Base-by-base conservation (phyloP, 2,888 invertebrate species). In the Therioaphis trifolii region DNA sequence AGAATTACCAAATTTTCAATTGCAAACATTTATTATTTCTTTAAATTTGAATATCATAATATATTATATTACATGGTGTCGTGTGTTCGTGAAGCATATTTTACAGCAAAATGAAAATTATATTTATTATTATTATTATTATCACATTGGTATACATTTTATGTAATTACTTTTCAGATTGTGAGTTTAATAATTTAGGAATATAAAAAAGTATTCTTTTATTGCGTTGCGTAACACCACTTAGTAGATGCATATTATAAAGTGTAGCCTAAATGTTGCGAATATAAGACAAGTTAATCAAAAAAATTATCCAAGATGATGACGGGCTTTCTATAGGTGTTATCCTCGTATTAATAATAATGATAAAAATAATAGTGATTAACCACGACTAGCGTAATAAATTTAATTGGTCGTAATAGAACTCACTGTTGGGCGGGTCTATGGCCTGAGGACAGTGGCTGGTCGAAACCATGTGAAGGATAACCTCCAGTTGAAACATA, bases 401-500 rank as follows among this genome's bases (percentile, higher is more conserved):
- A 61, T 80, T 80, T 80, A 80, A 80, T 72, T 72, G 80, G 49
- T 43, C 29, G 46, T 80, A 52, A 71, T 71, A 55, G 80, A 21
- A 61, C 80, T 49, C 46, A 61, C 71, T 14, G 21, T 52, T 46
- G 80, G 71, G 80, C 61, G 71, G 71, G 71, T 80, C 69, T 24
- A n/a, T 80, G 46, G 46, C 71, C 80, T 21, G 68, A 40, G 68
- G 78, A 69, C 71, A 72, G 76, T 61, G 21, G 80, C 58, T 49
- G 61, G 46, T 80, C 29, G 29, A 46, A 80, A 61, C 46, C 71
- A 46, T 80, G 71, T 80, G 80, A 72, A 80, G 80, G 80, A 80
- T 72, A 61, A 80, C 80, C 21, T 61, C 46, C 46, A 27, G 43
- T 35, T 61, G 49, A 43, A 61, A 61, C 71, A 66, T 29, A 18